These are phyloP conservation scores for Macrotrachela quadricornifera DNA, from an alignment of 1,140 invertebrate genomes.

Conservation along the genomic window DNA sequence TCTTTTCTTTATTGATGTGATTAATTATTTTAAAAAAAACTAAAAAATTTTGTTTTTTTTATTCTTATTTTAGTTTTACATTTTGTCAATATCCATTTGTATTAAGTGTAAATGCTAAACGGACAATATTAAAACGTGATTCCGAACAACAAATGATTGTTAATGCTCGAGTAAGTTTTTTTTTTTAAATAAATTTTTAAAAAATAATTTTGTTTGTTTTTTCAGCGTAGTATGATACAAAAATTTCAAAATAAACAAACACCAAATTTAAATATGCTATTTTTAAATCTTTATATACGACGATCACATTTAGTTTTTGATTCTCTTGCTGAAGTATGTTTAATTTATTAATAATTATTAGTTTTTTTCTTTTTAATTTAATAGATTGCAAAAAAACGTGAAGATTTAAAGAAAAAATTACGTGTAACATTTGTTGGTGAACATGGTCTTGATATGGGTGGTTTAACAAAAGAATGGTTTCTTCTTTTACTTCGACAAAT, in stretches of 20 bases:
- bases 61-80: slow-evolving; percentile 34
- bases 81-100: slow-evolving; percentile 50
- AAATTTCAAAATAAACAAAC: slow-evolving; percentile 41
- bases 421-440: slow-evolving; percentile 45
- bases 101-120: slow-evolving; percentile 42
- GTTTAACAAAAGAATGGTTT: slow-evolving; percentile 48
- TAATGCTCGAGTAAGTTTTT: slow-evolving; percentile 33
- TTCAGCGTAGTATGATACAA: slow-evolving; percentile 38
- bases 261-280: slow-evolving; percentile 45
- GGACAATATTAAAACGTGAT: slow-evolving; percentile 43
- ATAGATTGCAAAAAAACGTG: slow-evolving; percentile 42
- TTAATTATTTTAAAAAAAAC: no score
- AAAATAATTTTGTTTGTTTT: neutral
- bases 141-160: slow-evolving; percentile 49
- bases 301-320: slow-evolving; percentile 41
- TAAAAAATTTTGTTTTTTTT: neutral
- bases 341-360: neutral
- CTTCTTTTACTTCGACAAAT: slow-evolving; percentile 42
- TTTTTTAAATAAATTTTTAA: neutral
- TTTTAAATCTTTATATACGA: slow-evolving; percentile 41
- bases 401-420: slow-evolving; percentile 45
- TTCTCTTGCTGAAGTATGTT: slow-evolving; percentile 40
- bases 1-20: no score
- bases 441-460: slow-evolving; percentile 38
- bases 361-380: neutral